phyloP scores from a whole-genome alignment of 2,888 invertebrate genomes.

The Steromphala cineraria region DNA sequence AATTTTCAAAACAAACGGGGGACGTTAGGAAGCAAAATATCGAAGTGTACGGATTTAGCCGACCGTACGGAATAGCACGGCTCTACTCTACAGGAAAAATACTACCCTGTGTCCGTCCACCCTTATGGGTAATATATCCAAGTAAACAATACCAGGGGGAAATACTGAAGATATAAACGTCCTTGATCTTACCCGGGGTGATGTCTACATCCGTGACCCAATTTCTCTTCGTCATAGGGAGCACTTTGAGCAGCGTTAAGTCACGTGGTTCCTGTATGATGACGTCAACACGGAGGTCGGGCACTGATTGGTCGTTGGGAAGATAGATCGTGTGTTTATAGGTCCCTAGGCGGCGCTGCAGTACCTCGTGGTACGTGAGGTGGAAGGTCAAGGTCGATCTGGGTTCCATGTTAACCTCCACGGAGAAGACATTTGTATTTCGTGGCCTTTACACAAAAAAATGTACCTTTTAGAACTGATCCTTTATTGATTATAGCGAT shows the following conservation, averaged over 20 bases:
- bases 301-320: slow-evolving; percentile 81
- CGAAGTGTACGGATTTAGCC: no score
- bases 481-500: no score
- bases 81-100: no score
- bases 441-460: slow-evolving; percentile 58
- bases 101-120: no score
- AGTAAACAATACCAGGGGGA: no score
- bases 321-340: slow-evolving; percentile 84
- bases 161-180: no score
- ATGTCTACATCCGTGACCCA: slow-evolving; percentile 77
- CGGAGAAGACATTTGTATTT: slow-evolving; percentile 83
- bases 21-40: no score
- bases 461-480: no score
- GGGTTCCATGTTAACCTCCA: slow-evolving; percentile 82
- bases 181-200: no score
- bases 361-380: slow-evolving; percentile 84
- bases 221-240: slow-evolving; percentile 60
- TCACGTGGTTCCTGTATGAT: slow-evolving; percentile 81
- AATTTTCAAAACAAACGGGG: no score
- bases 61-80: no score
- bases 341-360: slow-evolving; percentile 80
- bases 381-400: slow-evolving; percentile 81
- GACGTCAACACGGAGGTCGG: slow-evolving; percentile 81
- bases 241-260: slow-evolving; percentile 80
- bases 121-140: no score